Conservation (phyloP, 2,797 vertebrate species). For the Catharus ustulatus region DNA sequence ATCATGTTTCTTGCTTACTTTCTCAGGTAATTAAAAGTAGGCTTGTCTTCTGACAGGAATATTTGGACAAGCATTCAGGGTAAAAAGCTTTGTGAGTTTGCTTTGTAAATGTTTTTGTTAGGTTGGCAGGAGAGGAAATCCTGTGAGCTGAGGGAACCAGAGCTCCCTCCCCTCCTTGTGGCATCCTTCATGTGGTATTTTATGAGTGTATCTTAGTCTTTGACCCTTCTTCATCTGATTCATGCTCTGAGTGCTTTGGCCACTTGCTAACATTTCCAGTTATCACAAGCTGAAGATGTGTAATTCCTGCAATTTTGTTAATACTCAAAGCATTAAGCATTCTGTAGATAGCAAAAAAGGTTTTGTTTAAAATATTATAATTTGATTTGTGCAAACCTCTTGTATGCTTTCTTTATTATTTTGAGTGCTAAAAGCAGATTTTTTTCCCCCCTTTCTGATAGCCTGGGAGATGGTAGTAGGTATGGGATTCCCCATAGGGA, state of each 20-base stretch:
- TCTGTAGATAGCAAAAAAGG: neutral
- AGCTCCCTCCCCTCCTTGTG: neutral
- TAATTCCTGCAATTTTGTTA: neutral
- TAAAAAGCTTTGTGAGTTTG: slow-evolving; percentile 21
- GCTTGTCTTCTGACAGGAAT: neutral
- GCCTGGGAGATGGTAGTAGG: neutral
- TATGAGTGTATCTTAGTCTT: neutral
- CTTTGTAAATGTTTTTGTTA: neutral
- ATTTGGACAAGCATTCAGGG: neutral
- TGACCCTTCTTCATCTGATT: neutral
- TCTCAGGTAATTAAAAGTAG: neutral
- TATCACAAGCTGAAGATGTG: neutral
- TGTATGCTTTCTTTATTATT: neutral
- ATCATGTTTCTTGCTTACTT: neutral
- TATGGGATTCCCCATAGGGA: neutral
- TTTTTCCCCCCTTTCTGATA: neutral
- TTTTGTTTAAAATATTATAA: neutral
- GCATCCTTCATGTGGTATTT: neutral
- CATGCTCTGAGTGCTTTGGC: neutral
- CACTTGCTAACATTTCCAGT: neutral
- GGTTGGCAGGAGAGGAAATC: neutral
- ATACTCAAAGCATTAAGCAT: neutral
- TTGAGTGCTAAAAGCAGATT: neutral
- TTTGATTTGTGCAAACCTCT: neutral
- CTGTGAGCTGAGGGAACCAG: neutral